phyloP scores from a whole-genome alignment of 2,888 invertebrate genomes.

The Ganaspis brasiliensis region DNA sequence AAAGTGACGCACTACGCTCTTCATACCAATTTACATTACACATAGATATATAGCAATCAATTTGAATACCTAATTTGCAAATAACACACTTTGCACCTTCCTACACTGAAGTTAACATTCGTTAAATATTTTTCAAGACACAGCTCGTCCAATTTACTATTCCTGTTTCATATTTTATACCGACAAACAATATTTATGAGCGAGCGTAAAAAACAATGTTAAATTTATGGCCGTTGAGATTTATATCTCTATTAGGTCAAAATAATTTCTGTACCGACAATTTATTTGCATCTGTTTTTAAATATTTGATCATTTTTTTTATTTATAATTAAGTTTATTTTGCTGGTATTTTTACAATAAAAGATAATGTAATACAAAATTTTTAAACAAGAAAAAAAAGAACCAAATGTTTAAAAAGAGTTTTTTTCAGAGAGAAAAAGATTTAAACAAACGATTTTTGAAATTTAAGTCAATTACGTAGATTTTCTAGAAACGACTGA shows the following conservation, averaged over 20 bases:
- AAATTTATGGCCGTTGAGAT: background rate
- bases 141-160: background rate
- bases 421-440: background rate
- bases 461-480: background rate
- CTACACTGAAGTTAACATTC: background rate
- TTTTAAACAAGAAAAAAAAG: too few relatives aligned
- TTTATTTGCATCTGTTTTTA: too few relatives aligned
- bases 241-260: constrained; percentile 14
- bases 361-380: too few relatives aligned
- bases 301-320: background rate
- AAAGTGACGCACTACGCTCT: background rate
- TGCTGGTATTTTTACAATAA: too few relatives aligned
- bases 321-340: background rate
- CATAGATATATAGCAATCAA: background rate
- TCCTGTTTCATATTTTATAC: background rate
- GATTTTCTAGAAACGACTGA: background rate
- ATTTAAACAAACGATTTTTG: background rate
- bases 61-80: constrained; percentile 4
- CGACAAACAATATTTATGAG: constrained; percentile 19
- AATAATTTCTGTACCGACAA: background rate
- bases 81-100: constrained; percentile 1
- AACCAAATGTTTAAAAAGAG: too few relatives aligned
- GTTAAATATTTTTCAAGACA: background rate
- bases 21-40: too few relatives aligned
- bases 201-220: background rate